Conservation (phyloP, 2,113 vertebrate species). For the Tetraodon nigroviridis region DNA sequence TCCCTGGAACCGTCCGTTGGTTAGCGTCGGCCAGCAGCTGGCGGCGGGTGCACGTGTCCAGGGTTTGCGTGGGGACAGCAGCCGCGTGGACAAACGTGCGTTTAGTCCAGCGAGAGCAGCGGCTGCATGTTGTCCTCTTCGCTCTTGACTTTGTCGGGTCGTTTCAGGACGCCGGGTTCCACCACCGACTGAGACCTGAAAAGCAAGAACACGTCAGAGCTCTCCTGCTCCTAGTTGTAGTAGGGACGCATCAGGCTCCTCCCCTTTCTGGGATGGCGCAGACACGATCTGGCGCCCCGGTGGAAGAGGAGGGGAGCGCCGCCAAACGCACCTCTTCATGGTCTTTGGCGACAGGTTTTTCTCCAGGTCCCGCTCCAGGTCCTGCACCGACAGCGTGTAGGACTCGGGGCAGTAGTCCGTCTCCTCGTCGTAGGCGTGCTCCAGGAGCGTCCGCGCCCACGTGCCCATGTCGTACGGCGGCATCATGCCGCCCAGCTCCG, state of each 20-base stretch:
- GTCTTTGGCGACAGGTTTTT: constrained; percentile 91
- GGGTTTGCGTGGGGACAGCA: constrained; percentile 24
- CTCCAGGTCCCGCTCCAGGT: constrained; percentile 87
- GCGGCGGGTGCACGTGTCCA: constrained; percentile 25
- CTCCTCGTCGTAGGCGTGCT: constrained; percentile 98
- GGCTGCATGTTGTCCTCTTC: constrained; percentile 98
- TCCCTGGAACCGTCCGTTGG: too few relatives aligned
- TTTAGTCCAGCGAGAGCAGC: constrained; percentile 93
- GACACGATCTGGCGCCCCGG: too few relatives aligned
- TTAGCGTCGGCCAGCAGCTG: background rate
- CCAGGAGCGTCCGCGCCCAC: constrained; percentile 95
- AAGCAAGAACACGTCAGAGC: background rate
- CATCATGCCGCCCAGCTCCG: constrained; percentile 96
- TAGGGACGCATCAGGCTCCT: too few relatives aligned
- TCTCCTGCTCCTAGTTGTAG: background rate
- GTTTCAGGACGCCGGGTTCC: constrained; percentile 91
- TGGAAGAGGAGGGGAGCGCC: too few relatives aligned
- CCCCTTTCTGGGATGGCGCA: too few relatives aligned
- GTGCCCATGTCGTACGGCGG: constrained; percentile 99
- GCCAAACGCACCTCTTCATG: constrained; percentile 86
- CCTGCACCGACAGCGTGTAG: constrained; percentile 84
- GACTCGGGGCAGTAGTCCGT: constrained; percentile 86
- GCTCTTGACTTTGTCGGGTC: constrained; percentile 89
- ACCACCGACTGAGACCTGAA: constrained; percentile 95
- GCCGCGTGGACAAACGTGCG: background rate